These are phyloP conservation scores for Plectropomus leopardus DNA, from an alignment of 2,113 vertebrate species.

Conservation along the genomic window DNA sequence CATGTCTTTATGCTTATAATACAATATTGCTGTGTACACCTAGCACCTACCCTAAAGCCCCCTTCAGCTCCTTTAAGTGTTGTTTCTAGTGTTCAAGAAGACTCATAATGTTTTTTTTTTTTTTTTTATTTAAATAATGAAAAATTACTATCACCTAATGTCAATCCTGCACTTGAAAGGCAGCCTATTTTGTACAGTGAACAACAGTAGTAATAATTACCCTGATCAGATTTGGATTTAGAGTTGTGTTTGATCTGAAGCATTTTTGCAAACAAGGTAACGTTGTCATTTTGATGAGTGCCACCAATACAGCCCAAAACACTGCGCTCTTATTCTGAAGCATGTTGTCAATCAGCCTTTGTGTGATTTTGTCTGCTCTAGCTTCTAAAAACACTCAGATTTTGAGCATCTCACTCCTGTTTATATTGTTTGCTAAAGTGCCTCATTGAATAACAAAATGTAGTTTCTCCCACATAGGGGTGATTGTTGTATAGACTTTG, in stretches of 20 bases:
- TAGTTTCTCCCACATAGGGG: background rate
- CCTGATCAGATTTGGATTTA: background rate
- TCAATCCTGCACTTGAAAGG: background rate
- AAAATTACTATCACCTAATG: background rate
- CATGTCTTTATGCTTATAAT: too few relatives aligned
- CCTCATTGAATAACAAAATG: background rate
- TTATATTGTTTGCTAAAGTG: background rate
- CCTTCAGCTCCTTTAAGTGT: too few relatives aligned
- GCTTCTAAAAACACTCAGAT: background rate
- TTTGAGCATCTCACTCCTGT: background rate
- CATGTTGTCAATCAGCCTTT: constrained; percentile 4
- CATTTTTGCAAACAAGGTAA: background rate
- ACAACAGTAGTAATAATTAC: background rate
- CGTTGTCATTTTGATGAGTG: background rate
- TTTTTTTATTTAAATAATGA: background rate
- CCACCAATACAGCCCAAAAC: background rate
- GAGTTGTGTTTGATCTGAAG: background rate
- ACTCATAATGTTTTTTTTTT: background rate
- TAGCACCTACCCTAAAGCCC: too few relatives aligned
- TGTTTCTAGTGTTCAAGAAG: background rate
- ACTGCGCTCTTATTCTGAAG: background rate
- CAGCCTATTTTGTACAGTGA: background rate
- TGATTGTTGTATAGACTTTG: background rate
- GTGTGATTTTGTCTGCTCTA: background rate
- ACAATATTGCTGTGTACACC: too few relatives aligned